These are phyloP conservation scores for Gymnothorax javanicus DNA, from an alignment of 2,797 vertebrate genomes.

Conservation along the genomic window DNA sequence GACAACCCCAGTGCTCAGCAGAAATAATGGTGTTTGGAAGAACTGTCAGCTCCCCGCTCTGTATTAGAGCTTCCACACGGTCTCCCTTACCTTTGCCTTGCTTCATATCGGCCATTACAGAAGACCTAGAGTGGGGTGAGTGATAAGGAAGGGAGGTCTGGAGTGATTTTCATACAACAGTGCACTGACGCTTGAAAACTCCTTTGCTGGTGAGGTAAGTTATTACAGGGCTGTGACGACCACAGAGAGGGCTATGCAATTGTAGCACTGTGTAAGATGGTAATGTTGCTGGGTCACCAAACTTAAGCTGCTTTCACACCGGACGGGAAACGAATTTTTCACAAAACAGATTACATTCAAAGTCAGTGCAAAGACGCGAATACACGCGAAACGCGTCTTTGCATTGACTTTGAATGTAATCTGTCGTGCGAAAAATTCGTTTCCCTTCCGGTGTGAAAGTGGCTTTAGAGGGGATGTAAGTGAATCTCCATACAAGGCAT, in stretches of 20 bases:
- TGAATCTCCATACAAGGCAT: background rate
- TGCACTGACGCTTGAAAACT: background rate
- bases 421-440: too few relatives aligned
- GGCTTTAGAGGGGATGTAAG: background rate
- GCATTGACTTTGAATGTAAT: too few relatives aligned
- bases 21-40: background rate
- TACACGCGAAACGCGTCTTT: too few relatives aligned
- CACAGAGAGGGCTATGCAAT: background rate
- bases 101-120: background rate
- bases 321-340: too few relatives aligned
- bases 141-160: background rate
- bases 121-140: background rate
- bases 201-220: background rate
- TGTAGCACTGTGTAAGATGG: background rate
- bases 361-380: too few relatives aligned
- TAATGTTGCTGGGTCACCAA: background rate
- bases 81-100: background rate
- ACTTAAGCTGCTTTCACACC: too few relatives aligned
- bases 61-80: background rate
- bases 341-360: too few relatives aligned
- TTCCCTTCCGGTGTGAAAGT: too few relatives aligned
- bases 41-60: slow-evolving; percentile 6
- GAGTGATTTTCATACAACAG: background rate
- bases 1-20: background rate
- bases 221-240: background rate